These are phyloP conservation scores for Camponotus pennsylvanicus DNA, from an alignment of 1,140 invertebrate species.

Conservation along the genomic window DNA sequence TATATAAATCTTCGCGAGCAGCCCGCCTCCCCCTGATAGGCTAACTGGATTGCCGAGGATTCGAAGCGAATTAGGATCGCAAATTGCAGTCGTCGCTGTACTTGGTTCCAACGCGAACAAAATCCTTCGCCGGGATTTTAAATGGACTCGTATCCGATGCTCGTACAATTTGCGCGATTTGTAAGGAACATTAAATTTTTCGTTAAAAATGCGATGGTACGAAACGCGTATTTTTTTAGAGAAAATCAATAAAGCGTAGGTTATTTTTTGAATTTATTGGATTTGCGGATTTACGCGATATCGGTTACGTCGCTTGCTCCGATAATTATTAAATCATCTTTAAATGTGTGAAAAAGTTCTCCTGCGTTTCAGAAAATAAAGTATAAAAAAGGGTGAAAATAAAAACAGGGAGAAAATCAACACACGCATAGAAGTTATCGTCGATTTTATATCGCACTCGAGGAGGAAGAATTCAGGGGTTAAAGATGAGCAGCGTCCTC, in stretches of 20 bases:
- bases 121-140: background rate
- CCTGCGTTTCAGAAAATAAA: background rate
- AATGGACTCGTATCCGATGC: background rate
- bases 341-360: background rate
- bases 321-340: background rate
- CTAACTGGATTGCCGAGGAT: constrained; percentile 15
- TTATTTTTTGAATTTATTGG: background rate
- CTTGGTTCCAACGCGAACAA: background rate
- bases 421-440: background rate
- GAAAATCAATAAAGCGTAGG: background rate
- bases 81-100: background rate
- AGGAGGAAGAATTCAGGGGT: constrained; percentile 23
- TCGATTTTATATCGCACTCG: constrained; percentile 24
- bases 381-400: background rate
- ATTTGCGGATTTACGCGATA: background rate
- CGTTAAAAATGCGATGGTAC: background rate
- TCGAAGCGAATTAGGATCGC: constrained; percentile 13
- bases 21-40: no score
- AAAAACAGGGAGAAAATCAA: background rate
- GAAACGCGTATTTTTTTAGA: background rate
- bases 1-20: background rate
- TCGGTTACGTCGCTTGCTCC: background rate
- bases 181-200: background rate
- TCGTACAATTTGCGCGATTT: background rate
- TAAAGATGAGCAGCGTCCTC: constrained; percentile 59